Evolutionary conservation across 2,888 invertebrate genomes (phyloP), one percentile per base, ranked within the genome.

Genomic region (Drosophila rubida): DNA sequence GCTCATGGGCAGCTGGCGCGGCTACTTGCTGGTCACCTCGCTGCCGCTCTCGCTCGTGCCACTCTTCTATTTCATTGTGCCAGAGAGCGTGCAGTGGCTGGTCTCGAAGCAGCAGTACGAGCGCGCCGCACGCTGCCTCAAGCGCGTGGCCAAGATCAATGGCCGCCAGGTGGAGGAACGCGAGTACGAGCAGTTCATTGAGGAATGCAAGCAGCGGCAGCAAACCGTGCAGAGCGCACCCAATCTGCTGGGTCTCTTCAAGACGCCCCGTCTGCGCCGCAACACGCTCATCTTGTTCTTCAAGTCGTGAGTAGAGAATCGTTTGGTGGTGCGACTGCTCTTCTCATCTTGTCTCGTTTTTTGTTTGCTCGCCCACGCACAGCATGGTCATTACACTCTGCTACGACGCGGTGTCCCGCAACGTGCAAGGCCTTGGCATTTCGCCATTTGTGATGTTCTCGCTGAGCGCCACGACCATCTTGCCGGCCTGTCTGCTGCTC

Each of bases 41-140:
- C 61, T 93, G 54, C 94, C 94, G 0, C 91, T 93, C 39, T 69
- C 91, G 0, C 39, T 92, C n/a, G 92, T 94, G 11, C 89, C 93
- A 1, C 55, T 90, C 0, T 93, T 93, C 81, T 94, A 94, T 71
- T 92, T 93, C 25, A 77, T 93, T n/a, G 92, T 92, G 1, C 94
- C 94, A 0, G 94, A 94, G 87, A 94, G 94, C 77, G 94, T 93
- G 0, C 93, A 94, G 69, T 94, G 94, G 94, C 89, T 94, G 25
- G 91, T 94, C 9, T 93, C 94, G 55, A 93, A 92, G 80, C 93
- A 93, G 25, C 90, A 92, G 70, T 92, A 92, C 8, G 93, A 93
- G 2, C 89, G 92, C 62, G 94, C 94, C 0, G 90, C 93, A 6
- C 60, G 86, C 42, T 93, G 93, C 74, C 92, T 94, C 67, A 88